Evolutionary conservation across 2,797 vertebrate genomes (phyloP).

Genomic region (Miichthys miiuy): DNA sequence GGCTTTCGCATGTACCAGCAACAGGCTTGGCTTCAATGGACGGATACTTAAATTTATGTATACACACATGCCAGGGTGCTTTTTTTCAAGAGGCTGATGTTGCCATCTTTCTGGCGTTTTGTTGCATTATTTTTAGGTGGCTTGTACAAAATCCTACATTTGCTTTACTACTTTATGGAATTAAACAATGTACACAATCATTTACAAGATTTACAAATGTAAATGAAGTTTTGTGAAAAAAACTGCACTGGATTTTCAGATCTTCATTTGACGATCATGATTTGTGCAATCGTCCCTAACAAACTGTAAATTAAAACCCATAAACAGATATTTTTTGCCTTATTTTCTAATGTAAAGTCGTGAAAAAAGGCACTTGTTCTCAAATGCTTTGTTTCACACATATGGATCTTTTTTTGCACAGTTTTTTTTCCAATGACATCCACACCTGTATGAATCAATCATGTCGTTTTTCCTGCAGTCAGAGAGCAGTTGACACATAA

Average conservation of each 20-base stretch:
- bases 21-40: slow-evolving; percentile 46
- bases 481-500: slow-evolving; percentile 3
- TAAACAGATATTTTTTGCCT: background rate
- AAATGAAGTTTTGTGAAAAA: background rate
- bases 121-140: background rate
- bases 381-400: background rate
- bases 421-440: background rate
- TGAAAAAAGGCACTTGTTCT: background rate
- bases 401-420: background rate
- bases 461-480: background rate
- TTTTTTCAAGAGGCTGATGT: slow-evolving; percentile 2
- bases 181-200: background rate
- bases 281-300: background rate
- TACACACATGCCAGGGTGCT: slow-evolving; percentile 6
- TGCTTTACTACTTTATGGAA: background rate
- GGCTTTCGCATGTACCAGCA: slow-evolving; percentile 78
- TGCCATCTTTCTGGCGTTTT: background rate
- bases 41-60: slow-evolving; percentile 39
- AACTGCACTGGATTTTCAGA: background rate
- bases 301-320: background rate
- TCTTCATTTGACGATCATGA: background rate
- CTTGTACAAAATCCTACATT: background rate
- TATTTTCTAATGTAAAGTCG: background rate
- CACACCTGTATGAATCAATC: background rate
- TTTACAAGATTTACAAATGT: background rate